phyloP scores from a whole-genome alignment of 2,888 invertebrate genomes.

The Tenthredo livida region DNA sequence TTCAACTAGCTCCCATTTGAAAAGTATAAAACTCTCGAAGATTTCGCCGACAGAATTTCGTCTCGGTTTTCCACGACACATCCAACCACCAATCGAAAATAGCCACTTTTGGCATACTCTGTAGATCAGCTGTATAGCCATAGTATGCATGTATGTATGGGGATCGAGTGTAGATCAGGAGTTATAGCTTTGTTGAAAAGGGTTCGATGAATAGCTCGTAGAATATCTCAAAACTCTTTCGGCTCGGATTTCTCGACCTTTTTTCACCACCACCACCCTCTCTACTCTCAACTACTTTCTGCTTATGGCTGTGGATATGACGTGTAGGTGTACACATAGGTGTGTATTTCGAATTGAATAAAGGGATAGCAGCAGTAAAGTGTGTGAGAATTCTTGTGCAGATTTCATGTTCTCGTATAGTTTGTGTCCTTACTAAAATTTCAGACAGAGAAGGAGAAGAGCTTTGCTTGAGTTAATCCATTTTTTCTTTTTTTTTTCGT shows the following conservation, averaged over 20 bases:
- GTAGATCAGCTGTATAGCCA: not conserved
- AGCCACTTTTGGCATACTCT: not conserved
- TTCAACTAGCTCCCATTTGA: not conserved
- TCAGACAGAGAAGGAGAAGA: not conserved
- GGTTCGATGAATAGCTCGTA: constrained; percentile 9
- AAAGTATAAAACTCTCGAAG: not conserved
- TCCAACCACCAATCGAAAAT: not conserved
- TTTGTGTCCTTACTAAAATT: not conserved
- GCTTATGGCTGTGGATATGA: not conserved
- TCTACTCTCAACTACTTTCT: not conserved
- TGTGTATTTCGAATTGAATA: not conserved
- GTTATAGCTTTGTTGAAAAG: constrained; percentile 32
- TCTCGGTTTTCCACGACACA: not conserved
- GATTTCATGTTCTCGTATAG: not conserved
- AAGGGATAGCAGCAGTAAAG: not conserved
- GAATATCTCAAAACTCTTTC: constrained; percentile 1
- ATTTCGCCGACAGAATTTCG: not conserved
- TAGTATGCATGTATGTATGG: not conserved
- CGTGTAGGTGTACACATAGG: not conserved
- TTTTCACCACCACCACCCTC: not conserved
- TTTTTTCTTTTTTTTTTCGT: not conserved
- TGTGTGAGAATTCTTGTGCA: not conserved
- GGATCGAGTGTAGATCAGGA: constrained; percentile 7
- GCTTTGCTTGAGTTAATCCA: constrained; percentile 23
- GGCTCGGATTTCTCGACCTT: not conserved